Base-by-base conservation (phyloP, 1,140 invertebrate species). In the Drosophila teissieri region DNA sequence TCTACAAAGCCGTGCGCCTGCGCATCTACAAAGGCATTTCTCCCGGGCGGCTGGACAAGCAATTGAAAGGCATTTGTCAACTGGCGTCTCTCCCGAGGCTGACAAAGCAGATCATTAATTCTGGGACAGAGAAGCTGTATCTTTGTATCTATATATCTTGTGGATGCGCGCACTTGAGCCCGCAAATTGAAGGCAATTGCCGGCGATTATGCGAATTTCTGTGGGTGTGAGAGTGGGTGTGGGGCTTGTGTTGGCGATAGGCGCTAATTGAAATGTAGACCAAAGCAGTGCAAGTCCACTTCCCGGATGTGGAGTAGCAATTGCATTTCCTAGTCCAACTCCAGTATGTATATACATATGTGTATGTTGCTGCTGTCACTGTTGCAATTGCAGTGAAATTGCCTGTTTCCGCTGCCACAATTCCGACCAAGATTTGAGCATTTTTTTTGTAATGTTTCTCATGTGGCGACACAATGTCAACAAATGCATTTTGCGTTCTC, bases 41-140 rank as follows among this genome's bases (percentile, higher is more conserved):
- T 53, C 40, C 61, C 73, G 40, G 39, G 55, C 54, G 57, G 65
- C 60, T 73, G 72, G 76, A 8, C 67, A 73, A 75, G 72, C 82
- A 88, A 88, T 88, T 89, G 83, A 88, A 88, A 78, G 57, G 80
- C 83, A 88, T 88, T 88, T 88, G 84, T 80, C 80, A 80, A 58
- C 49, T 69, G 67, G 36, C 57, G 40, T 58, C 69, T 46, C 69
- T 42, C 39, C 27, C 55, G 40, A 12, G 44, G 5, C 68, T 73
- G 68, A 80, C 77, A 80, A 73, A 79, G 58, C 70, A 58, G 81
- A 72, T 81, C 65, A 81, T 81, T 81, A 73, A 69, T 64, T 57
- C 55, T 40, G 19, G 53, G 36, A 44, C 63, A 55, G 46, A 17
- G 67, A 53, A 72, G 44, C 27, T 37, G 75, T 62, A 52, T 44